A percentile compares a stretch with the other conserved stretches of the same genome.
Evolutionary conservation across 2,797 vertebrate species (phyloP).

Genomic region (Mus caroli): DNA sequence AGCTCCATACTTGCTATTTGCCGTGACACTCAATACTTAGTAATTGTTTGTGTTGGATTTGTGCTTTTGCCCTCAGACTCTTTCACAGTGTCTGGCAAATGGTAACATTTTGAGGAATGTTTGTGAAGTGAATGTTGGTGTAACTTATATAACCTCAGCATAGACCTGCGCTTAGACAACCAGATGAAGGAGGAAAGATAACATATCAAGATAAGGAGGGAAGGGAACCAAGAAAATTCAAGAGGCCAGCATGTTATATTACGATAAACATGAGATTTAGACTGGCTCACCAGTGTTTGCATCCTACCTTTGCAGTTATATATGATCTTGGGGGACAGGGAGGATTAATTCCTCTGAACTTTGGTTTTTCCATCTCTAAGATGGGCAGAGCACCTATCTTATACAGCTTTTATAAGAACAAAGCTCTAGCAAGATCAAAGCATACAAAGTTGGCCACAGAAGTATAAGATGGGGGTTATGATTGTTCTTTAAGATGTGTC

Average conservation of each 20-base stretch:
- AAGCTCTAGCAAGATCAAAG: background rate
- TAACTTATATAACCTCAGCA: background rate
- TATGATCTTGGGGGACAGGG: background rate
- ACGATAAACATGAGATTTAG: background rate
- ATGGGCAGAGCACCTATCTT: background rate
- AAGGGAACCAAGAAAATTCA: background rate
- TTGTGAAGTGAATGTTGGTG: constrained; percentile 23
- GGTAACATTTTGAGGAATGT: constrained; percentile 25
- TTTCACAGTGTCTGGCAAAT: background rate
- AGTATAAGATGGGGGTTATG: background rate
- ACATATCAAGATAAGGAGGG: background rate
- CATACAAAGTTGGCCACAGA: background rate
- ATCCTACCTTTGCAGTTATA: background rate
- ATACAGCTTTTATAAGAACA: background rate
- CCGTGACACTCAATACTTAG: background rate
- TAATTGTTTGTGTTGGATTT: background rate
- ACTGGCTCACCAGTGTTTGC: background rate
- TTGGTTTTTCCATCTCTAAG: background rate
- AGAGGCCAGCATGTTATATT: background rate
- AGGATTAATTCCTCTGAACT: background rate
- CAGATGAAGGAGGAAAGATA: background rate
- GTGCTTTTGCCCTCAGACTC: background rate
- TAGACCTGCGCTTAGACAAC: background rate
- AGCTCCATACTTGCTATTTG: background rate
- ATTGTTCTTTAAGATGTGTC: background rate